These are phyloP conservation scores for Sphecodes monilicornis DNA, from an alignment of 2,888 invertebrate genomes.

Conservation along the genomic window DNA sequence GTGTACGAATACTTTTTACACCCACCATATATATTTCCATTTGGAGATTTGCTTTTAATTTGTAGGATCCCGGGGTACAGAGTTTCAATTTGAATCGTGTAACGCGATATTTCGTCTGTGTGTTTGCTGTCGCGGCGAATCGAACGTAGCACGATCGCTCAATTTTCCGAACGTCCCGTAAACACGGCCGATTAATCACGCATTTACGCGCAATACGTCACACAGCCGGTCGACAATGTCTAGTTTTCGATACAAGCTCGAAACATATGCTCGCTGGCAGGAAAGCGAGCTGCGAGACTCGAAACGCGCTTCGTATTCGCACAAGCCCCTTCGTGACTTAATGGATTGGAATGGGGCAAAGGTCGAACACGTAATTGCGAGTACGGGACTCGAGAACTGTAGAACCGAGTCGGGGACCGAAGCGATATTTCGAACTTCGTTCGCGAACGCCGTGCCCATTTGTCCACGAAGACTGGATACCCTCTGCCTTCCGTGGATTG, in stretches of 20 bases:
- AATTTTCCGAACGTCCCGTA: constrained; percentile 23
- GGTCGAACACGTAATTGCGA: constrained; percentile 76
- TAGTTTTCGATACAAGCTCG: constrained; percentile 53
- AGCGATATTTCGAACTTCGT: constrained; percentile 71
- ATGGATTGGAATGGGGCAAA: constrained; percentile 73
- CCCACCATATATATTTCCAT: constrained; percentile 12
- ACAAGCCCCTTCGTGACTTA: constrained; percentile 65
- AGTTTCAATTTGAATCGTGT: neutral
- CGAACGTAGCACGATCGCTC: constrained; percentile 12
- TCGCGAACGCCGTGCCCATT: constrained; percentile 66
- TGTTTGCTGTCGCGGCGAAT: neutral
- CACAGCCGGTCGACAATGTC: constrained; percentile 39
- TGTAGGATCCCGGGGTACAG: neutral
- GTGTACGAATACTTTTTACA: too few relatives aligned
- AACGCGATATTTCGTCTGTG: neutral
- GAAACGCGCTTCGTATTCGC: constrained; percentile 51
- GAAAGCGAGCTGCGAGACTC: constrained; percentile 41
- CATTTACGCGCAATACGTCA: constrained; percentile 53
- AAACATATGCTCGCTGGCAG: constrained; percentile 65
- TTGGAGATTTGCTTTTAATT: constrained; percentile 1
- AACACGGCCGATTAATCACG: constrained; percentile 60
- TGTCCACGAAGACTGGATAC: constrained; percentile 67
- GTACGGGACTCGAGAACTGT: constrained; percentile 45
- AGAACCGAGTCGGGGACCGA: constrained; percentile 34
- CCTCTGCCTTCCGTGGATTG: constrained; percentile 55